These are phyloP conservation scores for Aptenodytes forsteri DNA, from an alignment of 2,113 vertebrate species.

Conservation along the genomic window DNA sequence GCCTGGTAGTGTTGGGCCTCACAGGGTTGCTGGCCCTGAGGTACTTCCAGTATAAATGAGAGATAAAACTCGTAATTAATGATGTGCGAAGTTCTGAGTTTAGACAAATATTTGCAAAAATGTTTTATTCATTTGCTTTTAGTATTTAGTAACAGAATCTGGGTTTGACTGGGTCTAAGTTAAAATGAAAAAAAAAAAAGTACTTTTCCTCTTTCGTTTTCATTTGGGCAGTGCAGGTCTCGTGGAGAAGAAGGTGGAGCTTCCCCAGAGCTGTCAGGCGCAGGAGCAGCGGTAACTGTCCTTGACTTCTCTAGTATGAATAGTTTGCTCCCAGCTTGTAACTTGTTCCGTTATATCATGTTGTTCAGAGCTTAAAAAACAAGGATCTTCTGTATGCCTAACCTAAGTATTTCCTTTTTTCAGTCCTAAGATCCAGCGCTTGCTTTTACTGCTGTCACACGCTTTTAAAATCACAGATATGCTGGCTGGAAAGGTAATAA, in stretches of 20 bases:
- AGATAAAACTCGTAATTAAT: slow-evolving; percentile 25
- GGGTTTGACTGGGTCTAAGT: background rate
- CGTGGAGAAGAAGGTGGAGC: background rate
- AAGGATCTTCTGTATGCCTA: background rate
- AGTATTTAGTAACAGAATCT: background rate
- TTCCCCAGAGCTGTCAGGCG: background rate
- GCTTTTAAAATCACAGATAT: slow-evolving; percentile 29
- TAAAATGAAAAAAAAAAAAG: background rate
- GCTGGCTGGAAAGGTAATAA: slow-evolving; percentile 33
- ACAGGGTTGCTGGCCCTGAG: background rate
- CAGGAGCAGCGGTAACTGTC: background rate
- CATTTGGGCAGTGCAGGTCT: background rate
- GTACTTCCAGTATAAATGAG: background rate
- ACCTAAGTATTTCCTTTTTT: background rate
- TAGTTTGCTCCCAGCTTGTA: background rate
- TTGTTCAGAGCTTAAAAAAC: background rate
- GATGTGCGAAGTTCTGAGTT: background rate
- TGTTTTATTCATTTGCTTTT: slow-evolving; percentile 1
- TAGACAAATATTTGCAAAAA: slow-evolving; percentile 21
- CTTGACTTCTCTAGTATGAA: background rate
- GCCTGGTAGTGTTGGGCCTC: background rate
- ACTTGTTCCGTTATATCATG: background rate
- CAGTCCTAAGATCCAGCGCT: background rate
- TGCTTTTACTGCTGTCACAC: slow-evolving; percentile 8
- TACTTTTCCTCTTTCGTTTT: background rate